A percentile compares a stretch with the other conserved stretches of the same genome.
phyloP scores from a whole-genome alignment of 2,113 vertebrate genomes.

The Urocynchramus pylzowi region DNA sequence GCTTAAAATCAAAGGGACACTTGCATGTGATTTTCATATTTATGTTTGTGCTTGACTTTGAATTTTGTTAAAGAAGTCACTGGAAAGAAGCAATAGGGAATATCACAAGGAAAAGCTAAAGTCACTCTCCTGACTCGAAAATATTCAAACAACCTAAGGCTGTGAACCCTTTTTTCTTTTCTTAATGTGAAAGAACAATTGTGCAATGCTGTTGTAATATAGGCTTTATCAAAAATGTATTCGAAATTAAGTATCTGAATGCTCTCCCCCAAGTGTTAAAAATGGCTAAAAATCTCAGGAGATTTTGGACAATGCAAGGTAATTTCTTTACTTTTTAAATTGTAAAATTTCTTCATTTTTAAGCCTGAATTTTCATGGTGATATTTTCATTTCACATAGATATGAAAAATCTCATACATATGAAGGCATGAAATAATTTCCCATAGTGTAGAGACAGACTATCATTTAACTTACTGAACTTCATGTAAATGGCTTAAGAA shows the following conservation, averaged over 20 bases:
- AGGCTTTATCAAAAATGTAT: background rate
- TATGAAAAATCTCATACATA: background rate
- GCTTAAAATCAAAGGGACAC: background rate
- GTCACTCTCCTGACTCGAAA: background rate
- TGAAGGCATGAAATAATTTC: background rate
- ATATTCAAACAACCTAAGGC: background rate
- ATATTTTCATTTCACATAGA: background rate
- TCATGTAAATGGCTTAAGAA: background rate
- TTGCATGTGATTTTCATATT: background rate
- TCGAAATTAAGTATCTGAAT: background rate
- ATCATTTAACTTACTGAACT: background rate
- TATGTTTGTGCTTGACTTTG: background rate
- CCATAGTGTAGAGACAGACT: background rate
- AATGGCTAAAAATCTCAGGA: background rate
- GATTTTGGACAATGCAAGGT: background rate
- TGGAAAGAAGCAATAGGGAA: background rate
- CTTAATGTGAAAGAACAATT: background rate
- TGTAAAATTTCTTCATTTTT: background rate
- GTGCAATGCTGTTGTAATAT: background rate
- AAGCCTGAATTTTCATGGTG: background rate
- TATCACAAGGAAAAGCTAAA: background rate
- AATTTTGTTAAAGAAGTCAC: background rate
- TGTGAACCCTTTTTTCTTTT: background rate
- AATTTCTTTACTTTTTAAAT: background rate
- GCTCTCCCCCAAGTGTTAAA: background rate